Evolutionary conservation across 2,797 vertebrate species (phyloP).

Genomic region (Ceryle rudis): DNA sequence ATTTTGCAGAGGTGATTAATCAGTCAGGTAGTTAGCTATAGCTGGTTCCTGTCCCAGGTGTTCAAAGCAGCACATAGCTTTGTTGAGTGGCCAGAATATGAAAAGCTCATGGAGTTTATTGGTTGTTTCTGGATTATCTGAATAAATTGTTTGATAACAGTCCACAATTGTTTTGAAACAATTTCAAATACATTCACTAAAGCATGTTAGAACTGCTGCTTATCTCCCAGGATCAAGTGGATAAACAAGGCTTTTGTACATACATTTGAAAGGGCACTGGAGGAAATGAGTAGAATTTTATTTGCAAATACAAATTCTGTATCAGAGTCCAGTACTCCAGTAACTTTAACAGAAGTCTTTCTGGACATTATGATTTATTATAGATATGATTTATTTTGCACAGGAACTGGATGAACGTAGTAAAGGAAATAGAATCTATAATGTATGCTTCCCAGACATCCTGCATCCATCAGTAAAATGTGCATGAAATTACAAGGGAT

Average conservation of each 20-base stretch:
- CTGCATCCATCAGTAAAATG: neutral
- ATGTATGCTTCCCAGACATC: neutral
- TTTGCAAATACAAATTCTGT: neutral
- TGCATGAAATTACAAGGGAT: conserved; percentile 17
- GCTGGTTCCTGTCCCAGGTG: neutral
- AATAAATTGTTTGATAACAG: conserved; percentile 22
- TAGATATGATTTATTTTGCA: neutral
- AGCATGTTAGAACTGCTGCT: neutral
- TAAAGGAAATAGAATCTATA: conserved; percentile 12
- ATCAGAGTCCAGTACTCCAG: neutral
- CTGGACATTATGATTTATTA: neutral
- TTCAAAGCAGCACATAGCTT: neutral
- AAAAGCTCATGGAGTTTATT: neutral
- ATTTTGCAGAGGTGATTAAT: conserved; percentile 1
- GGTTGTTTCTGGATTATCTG: conserved; percentile 14
- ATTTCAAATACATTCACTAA: neutral
- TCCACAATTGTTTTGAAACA: conserved; percentile 14
- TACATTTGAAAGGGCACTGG: neutral
- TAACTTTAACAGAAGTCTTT: neutral
- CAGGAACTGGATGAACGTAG: neutral
- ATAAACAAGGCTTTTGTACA: neutral
- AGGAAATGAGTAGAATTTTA: neutral
- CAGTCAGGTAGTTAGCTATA: neutral
- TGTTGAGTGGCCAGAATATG: neutral
- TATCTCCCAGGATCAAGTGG: neutral